These are phyloP conservation scores for Eira barbara DNA, from an alignment of 2,113 vertebrate species.

Conservation along the genomic window DNA sequence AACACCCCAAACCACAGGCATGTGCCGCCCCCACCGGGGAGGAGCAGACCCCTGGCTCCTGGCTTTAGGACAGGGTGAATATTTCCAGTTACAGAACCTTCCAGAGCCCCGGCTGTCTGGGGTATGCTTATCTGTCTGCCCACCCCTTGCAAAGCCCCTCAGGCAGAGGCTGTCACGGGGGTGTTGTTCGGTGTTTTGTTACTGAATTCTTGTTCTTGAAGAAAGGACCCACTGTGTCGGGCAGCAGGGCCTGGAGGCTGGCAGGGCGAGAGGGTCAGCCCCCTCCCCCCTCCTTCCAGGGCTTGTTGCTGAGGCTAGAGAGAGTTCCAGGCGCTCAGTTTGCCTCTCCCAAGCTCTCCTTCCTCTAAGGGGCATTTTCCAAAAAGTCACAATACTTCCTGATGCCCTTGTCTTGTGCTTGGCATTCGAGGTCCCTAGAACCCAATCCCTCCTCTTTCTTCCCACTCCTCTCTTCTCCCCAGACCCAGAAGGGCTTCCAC, in stretches of 20 bases:
- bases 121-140: neutral
- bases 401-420: neutral
- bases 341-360: neutral
- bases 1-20: neutral
- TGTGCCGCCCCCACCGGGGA: neutral
- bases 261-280: neutral
- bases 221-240: conserved; percentile 27
- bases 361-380: neutral
- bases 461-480: neutral
- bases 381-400: neutral
- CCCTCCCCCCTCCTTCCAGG: neutral
- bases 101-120: neutral
- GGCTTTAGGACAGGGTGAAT: neutral
- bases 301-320: too few relatives aligned
- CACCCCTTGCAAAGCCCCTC: neutral
- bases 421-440: neutral
- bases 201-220: conserved; percentile 1
- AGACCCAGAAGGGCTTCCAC: neutral
- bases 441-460: neutral
- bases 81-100: neutral
- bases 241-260: neutral
- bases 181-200: neutral
- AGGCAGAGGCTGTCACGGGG: neutral
- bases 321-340: neutral
- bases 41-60: neutral